Percentiles rank a stretch among this genome's conserved stretches.
These are phyloP conservation scores for Zalophus californianus DNA, from an alignment of 2,797 vertebrate genomes.

Conservation along the genomic window DNA sequence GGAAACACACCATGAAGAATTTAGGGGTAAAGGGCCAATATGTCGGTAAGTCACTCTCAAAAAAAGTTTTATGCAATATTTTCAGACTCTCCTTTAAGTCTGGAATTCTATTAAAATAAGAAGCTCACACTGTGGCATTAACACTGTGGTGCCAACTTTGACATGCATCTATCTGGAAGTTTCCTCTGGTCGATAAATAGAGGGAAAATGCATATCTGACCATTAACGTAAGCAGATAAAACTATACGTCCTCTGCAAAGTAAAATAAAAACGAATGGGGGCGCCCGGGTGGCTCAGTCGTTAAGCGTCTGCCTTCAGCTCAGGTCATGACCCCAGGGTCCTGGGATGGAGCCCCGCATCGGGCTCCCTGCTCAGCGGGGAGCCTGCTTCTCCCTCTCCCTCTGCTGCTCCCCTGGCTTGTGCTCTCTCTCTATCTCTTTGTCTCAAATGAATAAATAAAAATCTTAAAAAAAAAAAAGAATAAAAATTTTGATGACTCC, in stretches of 20 bases:
- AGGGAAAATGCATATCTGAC: not conserved
- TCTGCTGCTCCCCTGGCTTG: too few species aligned
- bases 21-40: not conserved
- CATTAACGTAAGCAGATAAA: not conserved
- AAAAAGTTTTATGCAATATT: not conserved
- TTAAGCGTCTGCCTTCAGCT: too few species aligned
- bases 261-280: not conserved
- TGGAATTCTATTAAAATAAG: not conserved
- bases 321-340: too few species aligned
- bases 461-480: not conserved
- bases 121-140: not conserved
- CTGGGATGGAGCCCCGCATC: too few species aligned
- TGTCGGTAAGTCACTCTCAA: not conserved
- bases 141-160: not conserved
- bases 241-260: not conserved
- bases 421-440: too few species aligned
- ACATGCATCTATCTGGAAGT: not conserved
- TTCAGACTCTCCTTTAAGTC: not conserved
- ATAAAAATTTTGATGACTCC: not conserved
- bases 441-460: too few species aligned
- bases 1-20: not conserved
- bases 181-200: not conserved
- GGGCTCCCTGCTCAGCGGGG: too few species aligned
- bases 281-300: too few species aligned
- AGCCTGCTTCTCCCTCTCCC: too few species aligned